Evolutionary conservation across 2,888 invertebrate species (phyloP).

Genomic region (Aphelenchoides bicaudatus): DNA sequence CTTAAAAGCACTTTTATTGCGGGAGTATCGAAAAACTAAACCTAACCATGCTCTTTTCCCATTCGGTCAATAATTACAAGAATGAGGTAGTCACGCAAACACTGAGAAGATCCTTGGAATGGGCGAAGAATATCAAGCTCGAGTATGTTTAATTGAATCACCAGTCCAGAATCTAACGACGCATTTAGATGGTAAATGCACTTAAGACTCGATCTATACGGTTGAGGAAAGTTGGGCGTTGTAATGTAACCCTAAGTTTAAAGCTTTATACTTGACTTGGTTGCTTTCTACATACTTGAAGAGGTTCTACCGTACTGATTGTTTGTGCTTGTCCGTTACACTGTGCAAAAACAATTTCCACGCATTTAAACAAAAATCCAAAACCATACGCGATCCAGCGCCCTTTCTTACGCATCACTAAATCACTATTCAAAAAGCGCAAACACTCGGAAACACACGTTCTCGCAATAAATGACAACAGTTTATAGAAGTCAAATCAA

Average conservation of each 20-base stretch:
- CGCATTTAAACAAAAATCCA: neutral
- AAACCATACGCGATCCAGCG: conserved; percentile 12
- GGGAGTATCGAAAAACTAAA: conserved; percentile 14
- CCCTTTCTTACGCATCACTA: conserved; percentile 3
- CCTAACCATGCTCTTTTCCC: conserved; percentile 3
- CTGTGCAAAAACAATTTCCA: conserved; percentile 5
- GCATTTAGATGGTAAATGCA: conserved; percentile 48
- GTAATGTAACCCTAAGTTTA: conserved; percentile 21
- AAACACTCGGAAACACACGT: neutral
- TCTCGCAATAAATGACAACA: conserved; percentile 19
- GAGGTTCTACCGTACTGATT: conserved; percentile 6
- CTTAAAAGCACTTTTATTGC: conserved; percentile 40
- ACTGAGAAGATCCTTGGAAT: conserved; percentile 40
- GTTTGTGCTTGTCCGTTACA: conserved; percentile 15
- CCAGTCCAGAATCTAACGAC: conserved; percentile 29
- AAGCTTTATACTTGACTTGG: too few relatives aligned
- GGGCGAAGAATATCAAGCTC: conserved; percentile 42
- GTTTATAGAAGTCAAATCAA: conserved; percentile 18
- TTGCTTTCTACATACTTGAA: too few relatives aligned
- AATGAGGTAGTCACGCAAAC: conserved; percentile 53
- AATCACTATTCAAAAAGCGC: neutral
- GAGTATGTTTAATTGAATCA: conserved; percentile 46
- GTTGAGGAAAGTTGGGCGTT: conserved; percentile 36
- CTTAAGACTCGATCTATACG: conserved; percentile 39
- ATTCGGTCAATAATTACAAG: neutral